Percentiles rank a stretch among this genome's conserved stretches.
Evolutionary conservation across 2,113 vertebrate species (phyloP).

Genomic region (Periophthalmus modestus): DNA sequence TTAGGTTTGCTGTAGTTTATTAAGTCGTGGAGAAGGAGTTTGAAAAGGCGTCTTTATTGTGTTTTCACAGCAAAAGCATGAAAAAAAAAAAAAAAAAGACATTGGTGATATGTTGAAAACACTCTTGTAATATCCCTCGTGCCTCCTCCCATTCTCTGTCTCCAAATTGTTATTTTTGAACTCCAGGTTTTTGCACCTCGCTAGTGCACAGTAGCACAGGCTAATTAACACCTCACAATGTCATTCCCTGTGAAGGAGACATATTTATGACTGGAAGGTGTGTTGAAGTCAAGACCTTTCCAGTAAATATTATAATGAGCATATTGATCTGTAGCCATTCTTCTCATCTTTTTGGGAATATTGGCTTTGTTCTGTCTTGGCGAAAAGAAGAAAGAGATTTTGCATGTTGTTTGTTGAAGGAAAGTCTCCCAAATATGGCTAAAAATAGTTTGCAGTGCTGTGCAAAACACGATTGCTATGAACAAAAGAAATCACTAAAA

Average conservation of each 20-base stretch:
- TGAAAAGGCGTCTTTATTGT: slow-evolving; percentile 44
- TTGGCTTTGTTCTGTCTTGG: slow-evolving; percentile 19
- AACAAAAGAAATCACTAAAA: neutral
- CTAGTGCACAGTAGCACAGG: slow-evolving; percentile 19
- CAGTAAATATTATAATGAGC: slow-evolving; percentile 40
- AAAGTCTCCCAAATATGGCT: neutral
- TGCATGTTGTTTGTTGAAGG: slow-evolving; percentile 16
- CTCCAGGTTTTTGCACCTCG: slow-evolving; percentile 46
- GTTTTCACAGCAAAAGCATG: slow-evolving; percentile 19
- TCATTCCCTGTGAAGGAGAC: slow-evolving; percentile 45
- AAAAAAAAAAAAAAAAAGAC: no score
- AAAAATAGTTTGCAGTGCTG: neutral
- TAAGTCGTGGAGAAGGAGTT: slow-evolving; percentile 31
- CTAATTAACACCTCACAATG: slow-evolving; percentile 64
- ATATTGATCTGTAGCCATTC: slow-evolving; percentile 37
- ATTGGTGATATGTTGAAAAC: slow-evolving; percentile 59
- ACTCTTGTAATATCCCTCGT: slow-evolving; percentile 36
- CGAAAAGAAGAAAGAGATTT: slow-evolving; percentile 53
- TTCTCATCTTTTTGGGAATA: slow-evolving; percentile 29
- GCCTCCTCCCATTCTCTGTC: neutral
- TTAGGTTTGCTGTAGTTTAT: slow-evolving; percentile 52
- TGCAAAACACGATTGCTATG: neutral
- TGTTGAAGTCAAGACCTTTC: slow-evolving; percentile 19
- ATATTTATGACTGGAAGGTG: slow-evolving; percentile 32
- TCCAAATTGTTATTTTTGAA: slow-evolving; percentile 47